Evolutionary conservation across 2,113 vertebrate species (phyloP).

Genomic region (Natator depressus): DNA sequence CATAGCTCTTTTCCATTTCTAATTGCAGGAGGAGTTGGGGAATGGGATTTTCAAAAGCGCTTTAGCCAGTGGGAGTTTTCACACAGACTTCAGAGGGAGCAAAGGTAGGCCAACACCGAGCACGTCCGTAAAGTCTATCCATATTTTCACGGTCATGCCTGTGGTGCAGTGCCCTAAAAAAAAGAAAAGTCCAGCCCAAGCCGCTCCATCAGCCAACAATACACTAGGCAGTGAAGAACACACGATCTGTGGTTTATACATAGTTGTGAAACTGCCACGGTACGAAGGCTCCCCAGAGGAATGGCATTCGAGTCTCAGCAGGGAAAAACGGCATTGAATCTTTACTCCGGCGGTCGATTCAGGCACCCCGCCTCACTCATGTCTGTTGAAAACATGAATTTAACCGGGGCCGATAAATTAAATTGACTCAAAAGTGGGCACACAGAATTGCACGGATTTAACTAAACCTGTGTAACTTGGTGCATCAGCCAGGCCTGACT

Average conservation of each 20-base stretch:
- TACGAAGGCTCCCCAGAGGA: background rate
- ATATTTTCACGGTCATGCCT: background rate
- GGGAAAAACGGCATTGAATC: background rate
- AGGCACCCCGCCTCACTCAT: fast-evolving
- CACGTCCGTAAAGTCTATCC: background rate
- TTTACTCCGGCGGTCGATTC: background rate
- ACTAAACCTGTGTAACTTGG: background rate
- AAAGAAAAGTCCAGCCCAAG: background rate
- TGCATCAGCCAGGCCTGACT: background rate
- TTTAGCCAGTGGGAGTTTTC: background rate
- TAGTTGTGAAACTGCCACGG: background rate
- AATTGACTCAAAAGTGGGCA: background rate
- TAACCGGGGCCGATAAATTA: background rate
- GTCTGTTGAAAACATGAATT: too few relatives aligned
- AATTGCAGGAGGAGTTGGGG: background rate
- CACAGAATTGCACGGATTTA: background rate
- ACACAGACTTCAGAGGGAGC: background rate
- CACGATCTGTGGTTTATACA: background rate
- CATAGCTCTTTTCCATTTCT: fast-evolving
- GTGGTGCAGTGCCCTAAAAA: too few relatives aligned
- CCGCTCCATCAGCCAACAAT: background rate
- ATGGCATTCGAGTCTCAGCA: background rate
- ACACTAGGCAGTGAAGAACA: background rate
- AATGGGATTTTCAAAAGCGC: background rate
- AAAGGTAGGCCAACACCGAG: background rate